These are phyloP conservation scores for Vespertilio murinus DNA, from an alignment of 2,797 vertebrate genomes.

Conservation along the genomic window DNA sequence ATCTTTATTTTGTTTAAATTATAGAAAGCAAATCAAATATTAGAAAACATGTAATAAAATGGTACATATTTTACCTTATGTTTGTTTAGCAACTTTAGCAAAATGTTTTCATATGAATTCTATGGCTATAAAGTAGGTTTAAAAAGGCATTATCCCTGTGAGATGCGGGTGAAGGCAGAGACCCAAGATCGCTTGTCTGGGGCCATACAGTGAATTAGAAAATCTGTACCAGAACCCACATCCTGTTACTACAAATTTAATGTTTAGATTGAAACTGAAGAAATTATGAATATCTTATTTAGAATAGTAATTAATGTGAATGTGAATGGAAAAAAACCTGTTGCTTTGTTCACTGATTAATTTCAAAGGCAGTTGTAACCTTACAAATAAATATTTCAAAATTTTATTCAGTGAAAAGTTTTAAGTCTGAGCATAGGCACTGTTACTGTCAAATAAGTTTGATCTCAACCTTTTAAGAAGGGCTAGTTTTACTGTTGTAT, in stretches of 20 bases:
- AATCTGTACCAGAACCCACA: background rate
- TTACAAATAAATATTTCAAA: conserved; percentile 47
- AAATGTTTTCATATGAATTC: conserved; percentile 27
- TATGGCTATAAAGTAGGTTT: background rate
- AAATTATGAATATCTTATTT: conserved; percentile 13
- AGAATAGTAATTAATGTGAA: background rate
- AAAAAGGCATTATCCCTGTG: background rate
- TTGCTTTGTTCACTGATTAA: background rate
- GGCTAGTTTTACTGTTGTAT: too few relatives aligned
- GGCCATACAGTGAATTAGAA: background rate
- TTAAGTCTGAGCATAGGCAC: background rate
- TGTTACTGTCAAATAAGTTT: background rate
- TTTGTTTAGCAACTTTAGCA: conserved; percentile 32
- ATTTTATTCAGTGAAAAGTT: background rate
- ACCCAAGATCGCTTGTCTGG: background rate
- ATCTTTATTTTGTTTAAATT: conserved; percentile 67
- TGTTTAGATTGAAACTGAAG: background rate
- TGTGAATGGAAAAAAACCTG: background rate
- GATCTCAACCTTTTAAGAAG: background rate
- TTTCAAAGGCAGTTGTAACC: background rate
- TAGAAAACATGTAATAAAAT: conserved; percentile 38
- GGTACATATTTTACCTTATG: conserved; percentile 24
- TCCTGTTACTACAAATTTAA: background rate
- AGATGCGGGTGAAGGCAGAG: background rate
- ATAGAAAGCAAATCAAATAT: conserved; percentile 38